These are phyloP conservation scores for Stigmatopora argus DNA, from an alignment of 2,113 vertebrate genomes.

Conservation along the genomic window DNA sequence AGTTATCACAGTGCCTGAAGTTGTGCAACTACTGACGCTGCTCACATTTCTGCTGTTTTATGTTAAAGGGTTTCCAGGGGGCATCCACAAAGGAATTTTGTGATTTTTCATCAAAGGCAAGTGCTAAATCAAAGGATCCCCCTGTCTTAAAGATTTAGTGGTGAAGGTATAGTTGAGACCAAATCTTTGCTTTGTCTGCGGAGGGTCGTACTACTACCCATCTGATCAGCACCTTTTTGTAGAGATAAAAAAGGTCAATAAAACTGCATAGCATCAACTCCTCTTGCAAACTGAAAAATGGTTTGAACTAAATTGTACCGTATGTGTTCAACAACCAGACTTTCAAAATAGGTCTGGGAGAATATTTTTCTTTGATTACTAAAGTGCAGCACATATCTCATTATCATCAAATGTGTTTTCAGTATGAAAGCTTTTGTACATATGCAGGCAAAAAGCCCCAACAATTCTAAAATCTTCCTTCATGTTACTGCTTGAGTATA, in stretches of 20 bases:
- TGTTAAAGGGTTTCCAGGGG: slow-evolving; percentile 31
- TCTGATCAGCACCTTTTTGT: slow-evolving; percentile 6
- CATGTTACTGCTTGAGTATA: slow-evolving; percentile 35
- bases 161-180: slow-evolving; percentile 28
- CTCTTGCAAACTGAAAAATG: no score
- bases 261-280: slow-evolving; percentile 11
- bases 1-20: slow-evolving; percentile 5
- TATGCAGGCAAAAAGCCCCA: slow-evolving; percentile 17
- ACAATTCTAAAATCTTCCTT: slow-evolving; percentile 16
- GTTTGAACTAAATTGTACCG: no score
- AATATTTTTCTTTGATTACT: slow-evolving; percentile 10
- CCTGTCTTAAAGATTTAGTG: slow-evolving; percentile 36
- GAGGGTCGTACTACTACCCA: not conserved
- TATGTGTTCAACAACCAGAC: not conserved
- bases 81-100: slow-evolving; percentile 47
- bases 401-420: slow-evolving; percentile 15
- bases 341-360: not conserved
- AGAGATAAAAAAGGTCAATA: slow-evolving; percentile 11
- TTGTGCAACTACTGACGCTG: not conserved
- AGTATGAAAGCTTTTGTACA: slow-evolving; percentile 3
- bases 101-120: slow-evolving; percentile 33
- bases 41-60: slow-evolving; percentile 48
- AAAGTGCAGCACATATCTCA: slow-evolving; percentile 18
- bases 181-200: slow-evolving; percentile 11
- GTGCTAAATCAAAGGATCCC: slow-evolving; percentile 39